phyloP scores from a whole-genome alignment of 2,888 invertebrate species.

The Spodoptera littoralis region DNA sequence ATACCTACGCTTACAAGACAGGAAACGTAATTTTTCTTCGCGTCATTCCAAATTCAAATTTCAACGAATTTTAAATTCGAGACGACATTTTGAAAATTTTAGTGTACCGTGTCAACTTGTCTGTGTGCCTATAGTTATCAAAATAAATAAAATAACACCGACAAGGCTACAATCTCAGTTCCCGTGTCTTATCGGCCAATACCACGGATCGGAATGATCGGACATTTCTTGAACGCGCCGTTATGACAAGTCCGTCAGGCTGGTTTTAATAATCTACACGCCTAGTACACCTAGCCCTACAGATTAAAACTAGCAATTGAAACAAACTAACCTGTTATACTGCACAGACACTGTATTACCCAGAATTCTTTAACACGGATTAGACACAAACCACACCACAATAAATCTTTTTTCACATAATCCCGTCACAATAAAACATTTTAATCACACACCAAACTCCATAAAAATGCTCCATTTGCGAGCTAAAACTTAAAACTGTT shows the following conservation, averaged over 20 bases:
- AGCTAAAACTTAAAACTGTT: constrained; percentile 53
- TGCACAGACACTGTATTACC: constrained; percentile 43
- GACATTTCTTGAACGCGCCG: constrained; percentile 32
- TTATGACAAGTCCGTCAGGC: constrained; percentile 30
- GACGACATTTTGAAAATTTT: constrained; percentile 8
- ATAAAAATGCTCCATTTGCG: constrained; percentile 58
- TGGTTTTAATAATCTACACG: constrained; percentile 13
- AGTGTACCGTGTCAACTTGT: background rate
- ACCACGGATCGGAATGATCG: constrained; percentile 41
- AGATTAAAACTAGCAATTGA: constrained; percentile 33
- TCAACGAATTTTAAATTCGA: constrained; percentile 2
- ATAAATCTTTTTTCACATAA: constrained; percentile 62
- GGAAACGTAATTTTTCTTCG: too few species aligned
- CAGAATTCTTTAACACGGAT: constrained; percentile 45
- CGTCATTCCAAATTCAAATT: constrained; percentile 1
- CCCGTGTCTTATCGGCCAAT: constrained; percentile 50
- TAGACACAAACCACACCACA: constrained; percentile 60
- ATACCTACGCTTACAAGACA: too few species aligned
- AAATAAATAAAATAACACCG: constrained; percentile 34
- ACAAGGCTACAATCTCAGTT: constrained; percentile 24
- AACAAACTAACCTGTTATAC: constrained; percentile 61
- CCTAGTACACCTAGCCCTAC: constrained; percentile 22
- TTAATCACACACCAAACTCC: constrained; percentile 62
- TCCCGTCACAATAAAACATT: constrained; percentile 63
- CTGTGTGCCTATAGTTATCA: constrained; percentile 6